Evolutionary conservation across 2,113 vertebrate genomes (phyloP).

Genomic region (Microcebus murinus): DNA sequence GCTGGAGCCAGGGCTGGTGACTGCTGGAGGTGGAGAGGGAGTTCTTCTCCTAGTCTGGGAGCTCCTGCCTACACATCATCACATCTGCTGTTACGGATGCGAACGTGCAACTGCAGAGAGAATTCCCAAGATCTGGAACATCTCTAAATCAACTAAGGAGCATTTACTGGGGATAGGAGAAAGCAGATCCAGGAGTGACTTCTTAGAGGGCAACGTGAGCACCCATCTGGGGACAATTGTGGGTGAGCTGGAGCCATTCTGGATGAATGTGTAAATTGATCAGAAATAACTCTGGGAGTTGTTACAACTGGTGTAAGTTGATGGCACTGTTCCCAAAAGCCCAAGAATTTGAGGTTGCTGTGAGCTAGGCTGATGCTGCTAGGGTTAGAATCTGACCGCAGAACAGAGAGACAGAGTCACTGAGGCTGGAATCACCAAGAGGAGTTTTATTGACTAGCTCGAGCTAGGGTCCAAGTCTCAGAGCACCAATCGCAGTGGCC

Average conservation of each 20-base stretch:
- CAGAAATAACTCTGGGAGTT: neutral
- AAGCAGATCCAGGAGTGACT: no score
- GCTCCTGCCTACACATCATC: neutral
- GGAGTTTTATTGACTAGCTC: no score
- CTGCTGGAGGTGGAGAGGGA: accelerated
- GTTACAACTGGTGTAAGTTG: no score
- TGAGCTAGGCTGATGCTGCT: no score
- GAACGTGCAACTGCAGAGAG: neutral
- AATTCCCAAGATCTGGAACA: neutral
- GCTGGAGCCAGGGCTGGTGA: neutral
- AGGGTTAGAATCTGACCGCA: no score
- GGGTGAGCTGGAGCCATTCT: neutral
- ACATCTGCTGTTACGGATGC: neutral
- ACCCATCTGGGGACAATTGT: accelerated
- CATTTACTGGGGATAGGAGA: no score
- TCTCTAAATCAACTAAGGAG: neutral
- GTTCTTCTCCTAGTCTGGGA: neutral
- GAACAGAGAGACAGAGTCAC: no score
- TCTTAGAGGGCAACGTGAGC: neutral
- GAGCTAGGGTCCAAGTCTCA: no score
- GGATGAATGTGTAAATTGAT: neutral
- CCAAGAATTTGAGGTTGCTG: no score
- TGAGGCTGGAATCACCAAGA: no score
- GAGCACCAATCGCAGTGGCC: no score
- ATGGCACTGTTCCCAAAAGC: neutral